phyloP scores from a whole-genome alignment of 2,113 vertebrate species.

The Pituophis catenifer region DNA sequence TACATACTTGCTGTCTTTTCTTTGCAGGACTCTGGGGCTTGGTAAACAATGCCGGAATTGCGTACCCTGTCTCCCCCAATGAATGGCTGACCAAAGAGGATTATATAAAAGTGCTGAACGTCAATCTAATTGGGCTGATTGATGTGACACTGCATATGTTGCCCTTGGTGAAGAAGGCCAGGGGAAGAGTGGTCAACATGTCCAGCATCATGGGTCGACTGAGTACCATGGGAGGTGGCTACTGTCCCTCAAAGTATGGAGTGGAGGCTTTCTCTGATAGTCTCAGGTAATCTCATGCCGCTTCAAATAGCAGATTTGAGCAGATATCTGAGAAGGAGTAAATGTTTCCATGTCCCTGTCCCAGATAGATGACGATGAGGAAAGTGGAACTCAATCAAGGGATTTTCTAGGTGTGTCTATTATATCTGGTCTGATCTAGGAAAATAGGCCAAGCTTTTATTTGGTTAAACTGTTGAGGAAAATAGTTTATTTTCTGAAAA shows the following conservation, averaged over 20 bases:
- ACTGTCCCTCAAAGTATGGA: conserved; percentile 77
- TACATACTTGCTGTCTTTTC: rapidly evolving
- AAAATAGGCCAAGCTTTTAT: not conserved
- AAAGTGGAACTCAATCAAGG: not conserved
- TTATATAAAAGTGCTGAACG: conserved; percentile 70
- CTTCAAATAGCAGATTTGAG: not conserved
- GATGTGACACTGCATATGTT: conserved; percentile 76
- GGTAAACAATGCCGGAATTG: conserved; percentile 80
- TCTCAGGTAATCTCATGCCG: conserved; percentile 65
- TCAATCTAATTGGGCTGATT: conserved; percentile 75
- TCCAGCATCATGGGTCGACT: conserved; percentile 75
- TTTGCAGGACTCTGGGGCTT: conserved; percentile 80
- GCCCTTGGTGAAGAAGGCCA: conserved; percentile 72
- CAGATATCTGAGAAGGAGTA: not conserved
- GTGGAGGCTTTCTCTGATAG: conserved; percentile 83
- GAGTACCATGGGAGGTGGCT: conserved; percentile 67
- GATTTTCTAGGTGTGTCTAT: not conserved
- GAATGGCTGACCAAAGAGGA: conserved; percentile 76
- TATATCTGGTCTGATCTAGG: not conserved
- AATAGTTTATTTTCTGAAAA: not conserved
- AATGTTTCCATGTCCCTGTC: not conserved
- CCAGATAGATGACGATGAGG: not conserved
- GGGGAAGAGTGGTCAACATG: conserved; percentile 77
- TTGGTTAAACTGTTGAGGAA: not conserved
- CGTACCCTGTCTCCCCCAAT: conserved; percentile 59